Conservation (phyloP, 2,113 vertebrate species). For the Marmota monax region DNA sequence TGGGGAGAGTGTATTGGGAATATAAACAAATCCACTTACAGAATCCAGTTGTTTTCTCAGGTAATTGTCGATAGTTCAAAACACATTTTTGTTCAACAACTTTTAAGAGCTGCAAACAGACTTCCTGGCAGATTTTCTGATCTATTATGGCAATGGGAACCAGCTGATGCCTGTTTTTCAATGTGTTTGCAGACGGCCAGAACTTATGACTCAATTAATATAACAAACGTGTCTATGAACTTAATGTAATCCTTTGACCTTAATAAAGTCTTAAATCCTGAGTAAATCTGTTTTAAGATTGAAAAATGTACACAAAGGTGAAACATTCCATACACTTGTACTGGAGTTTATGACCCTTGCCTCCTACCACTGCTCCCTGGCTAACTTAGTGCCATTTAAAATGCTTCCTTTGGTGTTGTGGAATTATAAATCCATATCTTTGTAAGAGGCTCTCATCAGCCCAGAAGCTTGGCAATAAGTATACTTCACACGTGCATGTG, state of each 20-base stretch:
- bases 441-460: constrained; percentile 11
- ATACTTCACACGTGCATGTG: not conserved
- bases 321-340: constrained; percentile 62
- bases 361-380: not conserved
- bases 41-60: constrained; percentile 80
- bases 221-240: constrained; percentile 85
- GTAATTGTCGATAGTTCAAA: constrained; percentile 85
- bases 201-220: constrained; percentile 89
- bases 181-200: constrained; percentile 82
- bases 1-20: not conserved
- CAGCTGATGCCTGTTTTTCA: constrained; percentile 88
- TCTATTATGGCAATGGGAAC: constrained; percentile 87
- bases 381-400: constrained; percentile 78
- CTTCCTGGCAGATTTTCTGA: constrained; percentile 86
- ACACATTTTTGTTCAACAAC: constrained; percentile 82
- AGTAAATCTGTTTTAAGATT: constrained; percentile 81
- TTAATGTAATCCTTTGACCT: constrained; percentile 82
- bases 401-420: constrained; percentile 68
- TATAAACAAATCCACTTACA: constrained; percentile 72
- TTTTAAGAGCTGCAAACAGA: constrained; percentile 89
- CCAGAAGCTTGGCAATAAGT: constrained; percentile 6
- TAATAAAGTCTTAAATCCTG: constrained; percentile 84
- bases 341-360: constrained; percentile 77
- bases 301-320: constrained; percentile 71
- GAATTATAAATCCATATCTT: constrained; percentile 77